A percentile compares a stretch with the other conserved stretches of the same genome.
Conservation (phyloP, 2,797 vertebrate species). For the Brachyalestes nurse region DNA sequence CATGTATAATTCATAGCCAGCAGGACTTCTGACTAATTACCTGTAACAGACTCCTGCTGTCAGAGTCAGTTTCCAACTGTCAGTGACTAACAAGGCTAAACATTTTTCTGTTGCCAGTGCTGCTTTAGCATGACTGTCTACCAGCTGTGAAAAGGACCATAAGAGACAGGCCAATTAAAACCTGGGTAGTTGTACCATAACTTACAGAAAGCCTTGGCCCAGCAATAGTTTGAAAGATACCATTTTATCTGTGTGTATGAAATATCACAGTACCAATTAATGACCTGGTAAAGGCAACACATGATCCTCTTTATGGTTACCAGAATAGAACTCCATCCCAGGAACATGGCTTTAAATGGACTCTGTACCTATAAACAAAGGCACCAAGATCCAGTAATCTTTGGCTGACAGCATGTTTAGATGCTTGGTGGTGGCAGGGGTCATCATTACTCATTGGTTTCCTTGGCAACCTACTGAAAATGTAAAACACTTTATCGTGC, state of each 20-base stretch:
- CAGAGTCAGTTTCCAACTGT: slow-evolving; percentile 60
- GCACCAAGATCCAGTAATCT: neutral
- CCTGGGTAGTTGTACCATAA: slow-evolving; percentile 53
- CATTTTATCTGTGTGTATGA: neutral
- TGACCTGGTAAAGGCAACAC: neutral
- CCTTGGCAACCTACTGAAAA: slow-evolving; percentile 75
- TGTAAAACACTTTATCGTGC: slow-evolving; percentile 63
- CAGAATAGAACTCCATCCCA: neutral
- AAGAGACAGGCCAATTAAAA: slow-evolving; percentile 69
- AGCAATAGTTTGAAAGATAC: no score
- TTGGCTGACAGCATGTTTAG: slow-evolving; percentile 58
- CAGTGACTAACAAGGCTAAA: slow-evolving; percentile 70
- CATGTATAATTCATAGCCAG: slow-evolving; percentile 74
- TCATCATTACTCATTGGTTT: slow-evolving; percentile 74
- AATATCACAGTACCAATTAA: neutral
- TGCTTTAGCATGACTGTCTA: slow-evolving; percentile 68
- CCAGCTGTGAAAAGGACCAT: slow-evolving; percentile 63
- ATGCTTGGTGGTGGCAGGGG: slow-evolving; percentile 57
- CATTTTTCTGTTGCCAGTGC: slow-evolving; percentile 55
- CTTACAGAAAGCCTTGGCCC: slow-evolving; percentile 56
- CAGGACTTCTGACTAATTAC: slow-evolving; percentile 66
- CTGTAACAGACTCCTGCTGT: slow-evolving; percentile 64
- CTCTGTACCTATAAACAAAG: neutral
- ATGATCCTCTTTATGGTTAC: neutral
- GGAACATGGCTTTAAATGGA: neutral